These are phyloP conservation scores for Rhombomys opimus DNA, from an alignment of 2,113 vertebrate genomes.

Conservation along the genomic window DNA sequence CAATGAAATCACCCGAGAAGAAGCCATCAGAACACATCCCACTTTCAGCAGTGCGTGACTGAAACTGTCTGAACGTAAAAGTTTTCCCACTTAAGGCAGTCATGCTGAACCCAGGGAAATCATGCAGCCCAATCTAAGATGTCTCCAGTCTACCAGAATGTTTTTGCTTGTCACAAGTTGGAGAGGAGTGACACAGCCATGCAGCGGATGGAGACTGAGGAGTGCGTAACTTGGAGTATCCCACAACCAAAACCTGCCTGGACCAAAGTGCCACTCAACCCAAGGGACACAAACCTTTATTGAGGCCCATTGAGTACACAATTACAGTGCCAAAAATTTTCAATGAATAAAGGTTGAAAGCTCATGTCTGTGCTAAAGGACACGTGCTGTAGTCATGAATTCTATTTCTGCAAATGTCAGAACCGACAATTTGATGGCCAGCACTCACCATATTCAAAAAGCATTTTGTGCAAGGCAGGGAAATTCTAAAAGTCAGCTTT, in stretches of 20 bases:
- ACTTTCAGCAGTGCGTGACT: neutral
- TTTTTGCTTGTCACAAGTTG: neutral
- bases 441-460: slow-evolving; percentile 6
- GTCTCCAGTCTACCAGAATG: neutral
- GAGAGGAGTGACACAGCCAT: neutral
- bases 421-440: slow-evolving; percentile 16
- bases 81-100: neutral
- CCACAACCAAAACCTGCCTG: neutral
- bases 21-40: neutral
- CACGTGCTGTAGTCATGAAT: neutral
- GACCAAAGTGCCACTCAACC: neutral
- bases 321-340: slow-evolving; percentile 11
- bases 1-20: neutral
- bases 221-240: neutral
- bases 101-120: neutral
- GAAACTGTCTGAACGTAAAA: neutral
- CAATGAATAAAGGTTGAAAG: slow-evolving; percentile 36
- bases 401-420: neutral
- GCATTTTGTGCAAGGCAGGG: slow-evolving; percentile 21
- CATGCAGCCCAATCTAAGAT: neutral
- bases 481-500: slow-evolving; percentile 35
- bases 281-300: neutral
- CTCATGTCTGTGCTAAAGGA: slow-evolving; percentile 58
- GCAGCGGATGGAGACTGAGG: neutral
- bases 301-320: neutral